Base-by-base conservation (phyloP, 2,113 vertebrate species). In the Protomyctophum bolini region DNA sequence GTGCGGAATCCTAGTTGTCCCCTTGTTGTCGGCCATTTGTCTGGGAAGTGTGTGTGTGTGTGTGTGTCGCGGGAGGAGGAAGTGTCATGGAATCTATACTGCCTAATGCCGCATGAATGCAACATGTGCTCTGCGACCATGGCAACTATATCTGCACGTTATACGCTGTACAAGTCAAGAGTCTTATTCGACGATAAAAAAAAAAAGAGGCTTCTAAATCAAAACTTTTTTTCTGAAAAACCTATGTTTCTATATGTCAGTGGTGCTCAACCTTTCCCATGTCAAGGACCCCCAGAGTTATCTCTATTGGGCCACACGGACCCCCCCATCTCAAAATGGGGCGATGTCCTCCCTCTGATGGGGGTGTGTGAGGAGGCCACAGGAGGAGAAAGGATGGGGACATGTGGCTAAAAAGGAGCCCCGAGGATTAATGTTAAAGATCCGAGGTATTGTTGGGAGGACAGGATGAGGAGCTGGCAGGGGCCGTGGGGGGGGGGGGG, bases 1-100 rank as follows among this genome's bases (percentile, higher is more conserved):
- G 61, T 0, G 5, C 55, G 68, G 82, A 72, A 73, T 78, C 80
- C 72, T n/a, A 80, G 72, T 66, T 76, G 78, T 80, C 79, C 67
- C 69, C 29, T 57, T 54, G n/a, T n/a, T n/a, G n/a, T n/a, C n/a
- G 1, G 59, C 54, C 70, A 65, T 69, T 71, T 49, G 66, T 21
- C 60, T 61, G 62, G 73, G n/a, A 33, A 68, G 61, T 9, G 48
- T 12, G 59, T 70, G 21, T 21, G 21, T 70, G 61, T 9, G 48
- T 12, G 59, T 70, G 21, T 21, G 21, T 70, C 71, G 47, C 67
- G 70, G 54, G 57, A 77, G 54, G 57, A 77, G 74, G 83, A 81
- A 70, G 63, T 70, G 55, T n/a, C 41, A 50, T 1, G 63, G 75
- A 75, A 69, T 73, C 54, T 10, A 1, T 10, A 1, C 15, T 10